These are phyloP conservation scores for Cepaea hortensis DNA, from an alignment of 2,888 invertebrate species.

Conservation along the genomic window DNA sequence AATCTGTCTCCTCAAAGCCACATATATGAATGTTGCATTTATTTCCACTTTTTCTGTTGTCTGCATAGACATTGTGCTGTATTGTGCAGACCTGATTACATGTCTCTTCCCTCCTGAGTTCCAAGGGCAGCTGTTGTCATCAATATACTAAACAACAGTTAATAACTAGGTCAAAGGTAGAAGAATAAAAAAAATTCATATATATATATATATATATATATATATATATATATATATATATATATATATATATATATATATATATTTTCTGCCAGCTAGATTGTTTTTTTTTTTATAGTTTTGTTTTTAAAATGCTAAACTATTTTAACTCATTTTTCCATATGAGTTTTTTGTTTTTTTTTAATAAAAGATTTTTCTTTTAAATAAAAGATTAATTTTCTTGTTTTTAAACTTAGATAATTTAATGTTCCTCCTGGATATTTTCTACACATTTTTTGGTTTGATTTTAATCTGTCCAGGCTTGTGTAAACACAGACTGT, in stretches of 20 bases:
- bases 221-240: background rate
- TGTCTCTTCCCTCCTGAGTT: background rate
- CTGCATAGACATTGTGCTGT: constrained; percentile 29
- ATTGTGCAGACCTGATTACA: constrained; percentile 6
- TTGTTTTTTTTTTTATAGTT: background rate
- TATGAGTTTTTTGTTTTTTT: background rate
- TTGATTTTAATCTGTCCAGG: background rate
- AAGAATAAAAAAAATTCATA: background rate
- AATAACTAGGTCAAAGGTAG: too few species aligned
- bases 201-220: background rate
- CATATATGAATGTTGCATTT: constrained; percentile 8
- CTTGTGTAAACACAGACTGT: background rate
- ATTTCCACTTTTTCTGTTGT: constrained; percentile 22
- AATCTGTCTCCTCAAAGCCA: background rate
- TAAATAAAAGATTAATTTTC: background rate
- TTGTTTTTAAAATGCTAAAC: background rate
- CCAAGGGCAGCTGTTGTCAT: too few species aligned
- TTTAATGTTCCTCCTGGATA: background rate
- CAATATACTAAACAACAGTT: too few species aligned
- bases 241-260: background rate
- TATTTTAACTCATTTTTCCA: background rate
- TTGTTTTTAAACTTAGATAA: background rate
- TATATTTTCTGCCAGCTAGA: background rate
- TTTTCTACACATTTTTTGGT: background rate
- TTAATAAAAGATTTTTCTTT: background rate